A percentile compares a stretch with the other conserved stretches of the same genome.
Conservation (phyloP, 2,888 invertebrate species). For the Xestia rhomboidea region DNA sequence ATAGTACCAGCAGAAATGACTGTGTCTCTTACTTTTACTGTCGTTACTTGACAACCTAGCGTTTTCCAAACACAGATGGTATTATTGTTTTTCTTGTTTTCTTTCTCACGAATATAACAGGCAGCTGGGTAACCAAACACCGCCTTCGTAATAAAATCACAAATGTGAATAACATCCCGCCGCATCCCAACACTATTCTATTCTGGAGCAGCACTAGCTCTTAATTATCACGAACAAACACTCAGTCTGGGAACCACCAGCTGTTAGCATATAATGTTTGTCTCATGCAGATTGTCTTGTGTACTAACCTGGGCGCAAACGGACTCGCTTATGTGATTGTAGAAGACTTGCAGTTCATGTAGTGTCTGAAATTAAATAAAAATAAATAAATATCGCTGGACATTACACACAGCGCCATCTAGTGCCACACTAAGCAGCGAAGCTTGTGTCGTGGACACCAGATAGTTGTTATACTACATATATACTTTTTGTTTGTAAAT, state of each 20-base stretch:
- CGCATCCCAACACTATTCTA: not conserved
- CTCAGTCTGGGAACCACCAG: slow-evolving; percentile 34
- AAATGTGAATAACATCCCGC: not conserved
- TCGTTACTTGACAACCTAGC: not conserved
- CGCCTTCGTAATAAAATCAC: not conserved
- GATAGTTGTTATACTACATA: too few relatives aligned
- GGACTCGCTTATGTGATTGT: not conserved
- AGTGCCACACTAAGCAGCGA: too few relatives aligned
- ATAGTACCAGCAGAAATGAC: not conserved
- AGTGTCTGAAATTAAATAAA: too few relatives aligned
- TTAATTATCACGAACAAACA: slow-evolving; percentile 42
- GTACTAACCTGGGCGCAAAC: not conserved
- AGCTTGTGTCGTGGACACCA: too few relatives aligned
- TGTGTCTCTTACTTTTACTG: not conserved
- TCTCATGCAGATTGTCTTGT: slow-evolving; percentile 19
- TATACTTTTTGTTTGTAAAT: too few relatives aligned
- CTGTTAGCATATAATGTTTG: slow-evolving; percentile 31
- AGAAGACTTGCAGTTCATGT: not conserved
- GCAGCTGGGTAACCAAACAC: not conserved
- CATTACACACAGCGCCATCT: too few relatives aligned
- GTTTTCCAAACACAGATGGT: not conserved
- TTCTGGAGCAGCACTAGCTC: not conserved
- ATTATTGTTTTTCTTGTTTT: not conserved
- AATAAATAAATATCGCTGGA: too few relatives aligned
- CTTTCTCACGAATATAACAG: not conserved